phyloP scores from a whole-genome alignment of 64 coral and sea anemone genomes.

The Acropora yongei region DNA sequence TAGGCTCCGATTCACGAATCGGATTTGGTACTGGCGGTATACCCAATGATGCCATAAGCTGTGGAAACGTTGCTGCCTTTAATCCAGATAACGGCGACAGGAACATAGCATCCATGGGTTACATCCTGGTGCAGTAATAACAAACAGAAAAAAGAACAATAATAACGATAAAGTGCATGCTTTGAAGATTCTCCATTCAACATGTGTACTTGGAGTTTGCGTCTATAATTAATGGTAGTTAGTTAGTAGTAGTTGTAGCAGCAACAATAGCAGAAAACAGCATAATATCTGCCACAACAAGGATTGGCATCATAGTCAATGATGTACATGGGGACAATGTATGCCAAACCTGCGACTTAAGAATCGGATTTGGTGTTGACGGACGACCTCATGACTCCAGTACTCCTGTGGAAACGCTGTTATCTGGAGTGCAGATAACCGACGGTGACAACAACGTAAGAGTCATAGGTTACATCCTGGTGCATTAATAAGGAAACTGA shows the following conservation, averaged over 20 bases:
- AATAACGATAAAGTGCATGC: no score
- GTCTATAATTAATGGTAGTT: no score
- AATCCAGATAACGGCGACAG: slow-evolving; percentile 10
- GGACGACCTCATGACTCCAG: background rate
- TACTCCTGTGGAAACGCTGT: slow-evolving; percentile 32
- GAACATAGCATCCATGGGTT: slow-evolving; percentile 38
- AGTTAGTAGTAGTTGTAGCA: no score
- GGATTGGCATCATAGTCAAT: slow-evolving; percentile 14
- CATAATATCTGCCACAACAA: no score
- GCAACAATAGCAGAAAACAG: no score
- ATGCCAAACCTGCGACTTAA: slow-evolving; percentile 20
- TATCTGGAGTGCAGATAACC: background rate
- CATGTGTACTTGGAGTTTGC: no score
- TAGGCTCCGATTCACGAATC: slow-evolving; percentile 23
- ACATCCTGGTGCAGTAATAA: slow-evolving; percentile 57
- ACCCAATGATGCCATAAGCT: background rate
- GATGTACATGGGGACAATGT: background rate
- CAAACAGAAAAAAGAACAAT: no score
- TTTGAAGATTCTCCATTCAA: no score
- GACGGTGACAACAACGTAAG: background rate
- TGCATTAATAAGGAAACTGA: background rate
- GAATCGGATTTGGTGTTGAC: slow-evolving; percentile 53
- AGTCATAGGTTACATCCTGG: slow-evolving; percentile 52
- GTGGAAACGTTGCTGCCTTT: slow-evolving; percentile 33
- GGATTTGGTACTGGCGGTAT: slow-evolving; percentile 39